Evolutionary conservation across 1,140 invertebrate genomes (phyloP), one percentile per base, ranked within the genome.

Genomic region (Pomacea maculata): DNA sequence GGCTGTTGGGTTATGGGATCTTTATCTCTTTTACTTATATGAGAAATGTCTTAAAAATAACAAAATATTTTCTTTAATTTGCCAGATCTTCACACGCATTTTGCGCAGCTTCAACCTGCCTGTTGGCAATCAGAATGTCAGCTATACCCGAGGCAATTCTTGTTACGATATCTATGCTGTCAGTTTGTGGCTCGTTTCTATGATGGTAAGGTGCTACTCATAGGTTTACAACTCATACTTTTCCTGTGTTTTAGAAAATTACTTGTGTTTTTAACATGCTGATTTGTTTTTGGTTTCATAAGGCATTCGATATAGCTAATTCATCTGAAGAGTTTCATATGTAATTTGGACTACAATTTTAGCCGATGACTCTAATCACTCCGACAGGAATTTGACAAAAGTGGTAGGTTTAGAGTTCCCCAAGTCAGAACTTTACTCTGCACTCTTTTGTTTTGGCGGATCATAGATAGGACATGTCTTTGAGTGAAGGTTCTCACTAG

Each of bases 11-110:
- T 45, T 45, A 45, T 45, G 2, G 34, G 34, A 45, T 45, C 34
- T 45, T 45, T 45, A 45, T 45, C 34, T 2, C 34, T 45, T 45
- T 4, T 45, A 6, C 6, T 45, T 45, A 45, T 45, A 45, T 45
- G 34, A 45, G 34, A 45, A 45, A 45, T 45, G 34, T 45, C 34
- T 45, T 45, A 45, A 45, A 45, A 45, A 45, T 45, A 61, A 11
- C 15, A 61, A 61, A 54, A 17, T 7, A 19, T 19, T 57, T 54
- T 25, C 15, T 75, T 70, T 29, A 29, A 45, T 70, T 12, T 25
- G n/a, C 45, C 81, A 92, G 86, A 96, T 98, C 92, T 98, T 97
- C 88, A 95, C 94, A 9, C 93, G 95, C 84, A 94, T 98, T 85
- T 89, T 96, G 67, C 93, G 95, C 75, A 94, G 93, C 75, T 94